phyloP scores from a whole-genome alignment of 1,140 invertebrate genomes.

The Cepaea nemoralis region DNA sequence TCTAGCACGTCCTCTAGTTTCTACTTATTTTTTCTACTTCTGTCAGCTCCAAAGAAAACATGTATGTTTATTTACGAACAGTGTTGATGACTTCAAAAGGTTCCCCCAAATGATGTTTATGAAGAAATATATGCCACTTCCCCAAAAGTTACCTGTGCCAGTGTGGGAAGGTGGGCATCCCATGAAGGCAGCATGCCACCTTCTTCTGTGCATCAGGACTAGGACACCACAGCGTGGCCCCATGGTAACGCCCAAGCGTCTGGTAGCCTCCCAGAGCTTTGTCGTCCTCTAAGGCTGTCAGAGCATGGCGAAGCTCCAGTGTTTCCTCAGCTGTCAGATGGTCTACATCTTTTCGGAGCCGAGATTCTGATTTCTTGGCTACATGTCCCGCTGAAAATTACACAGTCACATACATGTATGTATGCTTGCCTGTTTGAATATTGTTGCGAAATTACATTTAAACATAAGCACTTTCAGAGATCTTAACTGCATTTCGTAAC shows the following conservation, averaged over 20 bases:
- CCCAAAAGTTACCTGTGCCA: slow-evolving; percentile 47
- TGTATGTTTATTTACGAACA: too few relatives aligned
- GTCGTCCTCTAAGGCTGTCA: slow-evolving; percentile 36
- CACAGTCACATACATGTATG: background rate
- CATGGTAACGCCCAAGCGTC: background rate
- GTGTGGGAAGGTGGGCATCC: slow-evolving; percentile 48
- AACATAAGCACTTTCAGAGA: too few relatives aligned
- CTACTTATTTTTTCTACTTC: too few relatives aligned
- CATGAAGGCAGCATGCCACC: slow-evolving; percentile 34
- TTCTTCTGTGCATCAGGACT: background rate
- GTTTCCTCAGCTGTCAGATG: slow-evolving; percentile 33
- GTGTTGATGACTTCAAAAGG: too few relatives aligned
- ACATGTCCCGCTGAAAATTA: background rate
- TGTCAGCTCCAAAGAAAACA: too few relatives aligned
- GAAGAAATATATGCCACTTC: too few relatives aligned
- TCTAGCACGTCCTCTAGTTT: too few relatives aligned
- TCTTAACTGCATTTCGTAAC: too few relatives aligned
- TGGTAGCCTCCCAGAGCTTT: slow-evolving; percentile 35
- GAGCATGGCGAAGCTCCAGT: slow-evolving; percentile 40
- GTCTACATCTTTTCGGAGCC: slow-evolving; percentile 39
- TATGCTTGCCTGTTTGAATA: background rate
- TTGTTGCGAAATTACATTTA: too few relatives aligned
- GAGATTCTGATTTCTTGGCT: background rate
- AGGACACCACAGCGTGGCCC: background rate
- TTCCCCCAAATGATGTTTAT: too few relatives aligned